Evolutionary conservation across 2,888 invertebrate genomes (phyloP), one percentile per base, ranked within the genome.

Genomic region (Cloeon dipterum): DNA sequence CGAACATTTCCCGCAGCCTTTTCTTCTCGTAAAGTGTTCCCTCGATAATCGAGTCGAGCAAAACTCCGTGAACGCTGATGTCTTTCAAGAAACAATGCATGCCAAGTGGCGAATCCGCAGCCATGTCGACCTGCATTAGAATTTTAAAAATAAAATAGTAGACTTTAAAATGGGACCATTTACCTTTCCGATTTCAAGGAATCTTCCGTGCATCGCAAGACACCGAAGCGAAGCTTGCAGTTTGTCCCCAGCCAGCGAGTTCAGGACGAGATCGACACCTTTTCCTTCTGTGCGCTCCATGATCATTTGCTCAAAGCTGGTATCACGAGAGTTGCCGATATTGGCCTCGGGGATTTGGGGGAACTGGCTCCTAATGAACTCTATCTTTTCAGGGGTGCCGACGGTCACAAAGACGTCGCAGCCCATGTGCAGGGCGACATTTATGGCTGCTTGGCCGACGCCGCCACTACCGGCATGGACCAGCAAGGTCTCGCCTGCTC

Each of bases 241-340:
- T 55, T 93, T 93, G 33, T 94, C 91, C 49, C 86, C 91, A 1
- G 91, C 72, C 32, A 96, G 58, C 0, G 89, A 91, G 55, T 96
- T 96, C 5, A 88, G 58, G 11, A 94, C 79, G 37, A 91, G 59
- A 50, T 96, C 83, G 0, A 96, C 93, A 25, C 93, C 91, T 45
- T 65, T 64, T 10, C 93, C 91, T 5, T 74, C 64, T 0, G 93
- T 93, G 48, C 72, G 67, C 34, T 62, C 63, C 46, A 75, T 64
- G 38, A 96, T 67, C 68, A 89, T 73, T 44, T 72, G 67, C 53
- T 93, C 91, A 54, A 96, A 96, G 1, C 75, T 71, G 0, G 72
- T 65, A 51, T 88, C 77, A 46, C 86, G 69, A 7, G 91, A 85
- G 55, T 88, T 83, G 16, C 83, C 81, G 49, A 94, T 85, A 50